phyloP scores from a whole-genome alignment of 2,113 vertebrate species.

The Cyanistes caeruleus region DNA sequence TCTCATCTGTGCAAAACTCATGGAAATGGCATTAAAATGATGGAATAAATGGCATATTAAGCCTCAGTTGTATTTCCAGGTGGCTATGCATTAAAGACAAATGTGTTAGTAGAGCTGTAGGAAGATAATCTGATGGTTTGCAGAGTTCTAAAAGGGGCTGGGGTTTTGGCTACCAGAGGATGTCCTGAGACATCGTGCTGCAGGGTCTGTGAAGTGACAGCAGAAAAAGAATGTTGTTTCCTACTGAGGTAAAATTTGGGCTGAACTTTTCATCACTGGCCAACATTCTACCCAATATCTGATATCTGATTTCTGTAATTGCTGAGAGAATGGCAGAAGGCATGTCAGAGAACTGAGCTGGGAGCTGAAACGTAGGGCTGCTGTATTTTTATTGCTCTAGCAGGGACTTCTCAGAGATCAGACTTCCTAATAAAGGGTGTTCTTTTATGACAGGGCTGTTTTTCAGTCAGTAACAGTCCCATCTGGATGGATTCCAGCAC shows the following conservation, averaged over 20 bases:
- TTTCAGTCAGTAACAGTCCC: slow-evolving; percentile 82
- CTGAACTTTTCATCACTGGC: not conserved
- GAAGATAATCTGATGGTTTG: not conserved
- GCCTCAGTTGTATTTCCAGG: not conserved
- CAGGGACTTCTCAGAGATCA: not conserved
- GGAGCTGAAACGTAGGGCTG: fast-evolving
- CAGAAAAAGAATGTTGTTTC: not conserved
- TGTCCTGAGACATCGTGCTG: fast-evolving
- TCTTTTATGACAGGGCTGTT: slow-evolving; percentile 75
- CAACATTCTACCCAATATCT: not conserved
- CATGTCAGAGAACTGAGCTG: not conserved
- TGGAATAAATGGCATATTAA: not conserved
- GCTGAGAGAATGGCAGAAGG: not conserved
- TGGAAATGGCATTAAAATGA: not conserved
- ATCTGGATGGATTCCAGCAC: slow-evolving; percentile 98
- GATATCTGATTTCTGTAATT: not conserved
- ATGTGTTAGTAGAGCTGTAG: not conserved
- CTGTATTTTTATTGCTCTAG: not conserved
- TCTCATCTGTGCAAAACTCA: not conserved
- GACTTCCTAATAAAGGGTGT: not conserved
- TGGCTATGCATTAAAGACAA: not conserved
- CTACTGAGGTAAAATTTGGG: not conserved
- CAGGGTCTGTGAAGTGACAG: not conserved
- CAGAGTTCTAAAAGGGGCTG: not conserved
- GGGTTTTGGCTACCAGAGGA: not conserved